Conservation (phyloP, 2,888 invertebrate species). For the Acleris laterana region DNA sequence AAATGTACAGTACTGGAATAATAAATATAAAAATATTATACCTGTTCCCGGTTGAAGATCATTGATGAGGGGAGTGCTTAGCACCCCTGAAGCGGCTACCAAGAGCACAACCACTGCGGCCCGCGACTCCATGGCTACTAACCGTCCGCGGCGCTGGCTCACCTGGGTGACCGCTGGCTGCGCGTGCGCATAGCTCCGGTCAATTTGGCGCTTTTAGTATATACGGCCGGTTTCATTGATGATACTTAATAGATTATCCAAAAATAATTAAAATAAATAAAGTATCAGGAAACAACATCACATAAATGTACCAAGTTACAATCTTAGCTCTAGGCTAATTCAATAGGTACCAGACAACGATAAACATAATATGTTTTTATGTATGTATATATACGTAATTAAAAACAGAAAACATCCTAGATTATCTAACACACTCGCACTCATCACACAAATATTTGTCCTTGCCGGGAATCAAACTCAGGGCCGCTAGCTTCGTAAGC, state of each 20-base stretch:
- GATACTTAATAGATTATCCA: slow-evolving; percentile 14
- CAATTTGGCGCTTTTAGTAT: slow-evolving; percentile 19
- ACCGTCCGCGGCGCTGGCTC: slow-evolving; percentile 44
- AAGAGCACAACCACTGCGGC: slow-evolving; percentile 62
- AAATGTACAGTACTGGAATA: neutral
- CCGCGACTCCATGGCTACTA: slow-evolving; percentile 75
- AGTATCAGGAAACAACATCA: no score
- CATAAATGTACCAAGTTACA: no score
- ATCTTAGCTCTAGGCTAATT: no score
- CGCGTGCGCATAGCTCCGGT: slow-evolving; percentile 60
- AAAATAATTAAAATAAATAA: neutral
- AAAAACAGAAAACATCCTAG: no score
- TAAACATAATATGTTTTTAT: no score
- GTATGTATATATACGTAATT: no score
- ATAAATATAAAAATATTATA: slow-evolving; percentile 43
- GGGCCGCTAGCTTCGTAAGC: no score
- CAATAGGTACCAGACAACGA: no score
- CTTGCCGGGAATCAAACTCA: no score
- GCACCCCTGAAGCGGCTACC: slow-evolving; percentile 52
- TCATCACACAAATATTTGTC: no score
- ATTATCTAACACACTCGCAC: no score
- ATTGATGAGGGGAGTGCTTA: slow-evolving; percentile 68
- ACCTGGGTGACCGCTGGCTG: slow-evolving; percentile 57
- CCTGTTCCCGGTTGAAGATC: slow-evolving; percentile 70
- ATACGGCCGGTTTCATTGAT: slow-evolving; percentile 4